Base-by-base conservation (phyloP, 2,797 vertebrate genomes). In the Linurgus olivaceus region DNA sequence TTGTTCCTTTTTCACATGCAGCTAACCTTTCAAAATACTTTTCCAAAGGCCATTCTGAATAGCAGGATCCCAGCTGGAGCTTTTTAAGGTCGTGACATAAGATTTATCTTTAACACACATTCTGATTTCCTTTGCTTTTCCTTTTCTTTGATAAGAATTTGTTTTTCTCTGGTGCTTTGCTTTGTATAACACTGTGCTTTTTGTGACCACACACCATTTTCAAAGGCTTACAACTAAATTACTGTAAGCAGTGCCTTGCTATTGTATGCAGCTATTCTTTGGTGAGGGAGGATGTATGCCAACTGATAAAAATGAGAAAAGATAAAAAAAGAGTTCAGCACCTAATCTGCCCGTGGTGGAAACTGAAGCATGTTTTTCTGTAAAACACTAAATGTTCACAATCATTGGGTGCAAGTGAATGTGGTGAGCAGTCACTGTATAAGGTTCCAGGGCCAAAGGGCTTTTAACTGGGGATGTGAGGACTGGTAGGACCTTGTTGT, bases 81-180 rank as follows among this genome's bases (percentile, higher is more conserved):
- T 71, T 87, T 91, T 93, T 86, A 89, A 89, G 76, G 62, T 90
- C 2, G 0, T 61, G 48, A 90, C 74, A 66, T 59, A 67, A 87
- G 73, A 90, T 82, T 93, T 95, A 84, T 87, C 89, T 96, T 94
- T 72, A 93, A 96, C 71, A 92, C n/a, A 90, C 57, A 88, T 85
- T 76, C 47, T 84, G 38, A 68, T 94, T 96, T 95, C 86, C 31
- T 95, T 96, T 95, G 70, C 57, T 90, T 93, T 89, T 28, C 44
- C 26, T 94, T 95, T 77, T 66, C 89, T 96, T 94, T 97, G 94
- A 86, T 80, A 86, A 86, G 37, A 71, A 35, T 35, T 59, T 63
- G 81, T 51, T 71, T 66, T 52, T 57, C 70, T 93, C 33, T 50
- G 20, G n/a, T 44, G 48, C 54, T 94, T 73, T 90, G 20, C 73